Evolutionary conservation across 2,888 invertebrate genomes (phyloP).

Genomic region (Mycogona germanica): DNA sequence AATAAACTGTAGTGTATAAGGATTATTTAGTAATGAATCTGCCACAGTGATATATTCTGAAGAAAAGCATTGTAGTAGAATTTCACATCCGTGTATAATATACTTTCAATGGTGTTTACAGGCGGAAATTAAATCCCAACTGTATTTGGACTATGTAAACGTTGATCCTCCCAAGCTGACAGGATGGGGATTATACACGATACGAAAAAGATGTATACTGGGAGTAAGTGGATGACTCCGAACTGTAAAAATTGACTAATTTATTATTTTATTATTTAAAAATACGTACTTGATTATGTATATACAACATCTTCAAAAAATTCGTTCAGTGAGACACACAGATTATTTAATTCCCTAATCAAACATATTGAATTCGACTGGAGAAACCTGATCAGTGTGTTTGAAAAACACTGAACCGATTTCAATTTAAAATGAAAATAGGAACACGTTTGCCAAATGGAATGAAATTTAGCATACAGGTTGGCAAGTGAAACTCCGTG

Average conservation of each 20-base stretch:
- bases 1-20: too few relatives aligned
- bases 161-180: slow-evolving; percentile 7
- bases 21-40: not conserved
- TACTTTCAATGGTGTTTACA: too few relatives aligned
- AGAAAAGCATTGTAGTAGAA: not conserved
- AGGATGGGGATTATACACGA: slow-evolving; percentile 9
- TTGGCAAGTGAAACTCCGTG: too few relatives aligned
- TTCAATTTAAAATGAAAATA: too few relatives aligned
- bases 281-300: too few relatives aligned
- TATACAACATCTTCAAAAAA: too few relatives aligned
- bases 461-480: not conserved
- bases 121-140: slow-evolving; percentile 1
- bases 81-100: not conserved
- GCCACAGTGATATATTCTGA: not conserved
- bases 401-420: too few relatives aligned
- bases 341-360: not conserved
- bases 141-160: not conserved
- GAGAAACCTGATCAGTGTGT: too few relatives aligned
- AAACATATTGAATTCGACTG: not conserved
- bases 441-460: not conserved
- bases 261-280: too few relatives aligned
- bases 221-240: not conserved
- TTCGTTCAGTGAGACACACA: too few relatives aligned
- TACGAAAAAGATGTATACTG: slow-evolving; percentile 2
- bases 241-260: too few relatives aligned